Conservation (phyloP, 2,888 invertebrate species). For the Cataglyphis altisquamis region DNA sequence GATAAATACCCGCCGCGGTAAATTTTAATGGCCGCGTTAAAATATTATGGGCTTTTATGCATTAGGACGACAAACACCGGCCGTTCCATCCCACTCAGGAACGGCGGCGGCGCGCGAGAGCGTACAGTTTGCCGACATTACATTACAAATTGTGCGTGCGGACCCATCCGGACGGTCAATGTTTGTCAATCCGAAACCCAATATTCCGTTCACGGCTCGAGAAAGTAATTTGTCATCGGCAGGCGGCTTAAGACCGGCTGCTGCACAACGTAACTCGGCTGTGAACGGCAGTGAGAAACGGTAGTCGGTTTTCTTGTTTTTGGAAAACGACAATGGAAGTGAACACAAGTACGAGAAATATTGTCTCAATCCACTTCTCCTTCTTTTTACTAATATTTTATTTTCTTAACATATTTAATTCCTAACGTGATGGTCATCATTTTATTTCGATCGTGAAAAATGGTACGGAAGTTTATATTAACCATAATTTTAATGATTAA, state of each 20-base stretch:
- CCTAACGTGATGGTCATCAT: neutral
- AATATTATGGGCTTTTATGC: conserved; percentile 70
- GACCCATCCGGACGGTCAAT: conserved; percentile 69
- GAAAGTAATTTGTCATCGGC: conserved; percentile 81
- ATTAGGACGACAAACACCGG: conserved; percentile 70
- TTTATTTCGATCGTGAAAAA: neutral
- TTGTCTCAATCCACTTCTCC: neutral
- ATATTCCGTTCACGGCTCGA: conserved; percentile 71
- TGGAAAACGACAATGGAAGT: neutral
- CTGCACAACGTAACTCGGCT: neutral
- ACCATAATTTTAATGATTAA: neutral
- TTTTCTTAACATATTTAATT: neutral
- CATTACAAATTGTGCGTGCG: conserved; percentile 77
- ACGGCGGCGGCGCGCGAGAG: conserved; percentile 21
- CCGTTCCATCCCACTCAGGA: conserved; percentile 46
- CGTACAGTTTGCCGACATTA: conserved; percentile 66
- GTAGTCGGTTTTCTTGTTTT: conserved; percentile 8
- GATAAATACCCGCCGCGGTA: conserved; percentile 64
- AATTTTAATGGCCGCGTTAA: conserved; percentile 72
- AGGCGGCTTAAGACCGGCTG: neutral
- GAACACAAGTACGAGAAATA: neutral
- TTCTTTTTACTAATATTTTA: neutral
- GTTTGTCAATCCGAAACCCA: conserved; percentile 76
- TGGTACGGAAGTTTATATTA: neutral
- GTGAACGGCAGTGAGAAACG: conserved; percentile 2